A percentile compares a stretch with the other conserved stretches of the same genome.
Conservation (phyloP, 2,888 invertebrate species). For the Archaeoteleia sp. region DNA sequence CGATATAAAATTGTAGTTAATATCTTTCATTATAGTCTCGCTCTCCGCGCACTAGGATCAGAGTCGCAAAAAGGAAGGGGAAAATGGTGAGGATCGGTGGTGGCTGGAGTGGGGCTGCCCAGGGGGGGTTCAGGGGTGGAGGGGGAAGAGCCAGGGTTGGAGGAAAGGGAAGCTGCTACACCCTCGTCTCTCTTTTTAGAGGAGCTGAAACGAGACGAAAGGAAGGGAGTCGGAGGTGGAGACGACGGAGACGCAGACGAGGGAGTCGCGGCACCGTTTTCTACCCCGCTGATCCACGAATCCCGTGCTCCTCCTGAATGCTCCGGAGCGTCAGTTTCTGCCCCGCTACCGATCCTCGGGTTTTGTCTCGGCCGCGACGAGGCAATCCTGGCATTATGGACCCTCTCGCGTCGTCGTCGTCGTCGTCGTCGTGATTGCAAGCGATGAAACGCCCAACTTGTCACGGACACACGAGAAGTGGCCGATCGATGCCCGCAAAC, state of each 20-base stretch:
- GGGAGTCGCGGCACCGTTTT: constrained; percentile 44
- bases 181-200: constrained; percentile 17
- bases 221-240: constrained; percentile 32
- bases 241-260: constrained; percentile 34
- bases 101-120: constrained; percentile 18
- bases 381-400: constrained; percentile 20
- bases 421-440: constrained; percentile 36
- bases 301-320: constrained; percentile 56
- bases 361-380: constrained; percentile 39
- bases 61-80: constrained; percentile 27
- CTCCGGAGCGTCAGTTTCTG: constrained; percentile 57
- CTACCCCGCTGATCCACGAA: constrained; percentile 61
- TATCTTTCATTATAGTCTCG: constrained; percentile 73
- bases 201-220: constrained; percentile 13
- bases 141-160: constrained; percentile 19
- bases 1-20: constrained; percentile 75
- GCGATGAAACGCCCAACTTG: constrained; percentile 45
- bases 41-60: constrained; percentile 36
- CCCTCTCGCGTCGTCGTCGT: too few species aligned
- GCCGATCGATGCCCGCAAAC: constrained; percentile 33
- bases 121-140: constrained; percentile 19
- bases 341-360: constrained; percentile 49
- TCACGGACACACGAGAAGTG: constrained; percentile 40
- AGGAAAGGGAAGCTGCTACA: background rate
- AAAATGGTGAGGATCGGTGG: constrained; percentile 28